Base-by-base conservation (phyloP, 2,797 vertebrate species). In the Chrosomus eos region DNA sequence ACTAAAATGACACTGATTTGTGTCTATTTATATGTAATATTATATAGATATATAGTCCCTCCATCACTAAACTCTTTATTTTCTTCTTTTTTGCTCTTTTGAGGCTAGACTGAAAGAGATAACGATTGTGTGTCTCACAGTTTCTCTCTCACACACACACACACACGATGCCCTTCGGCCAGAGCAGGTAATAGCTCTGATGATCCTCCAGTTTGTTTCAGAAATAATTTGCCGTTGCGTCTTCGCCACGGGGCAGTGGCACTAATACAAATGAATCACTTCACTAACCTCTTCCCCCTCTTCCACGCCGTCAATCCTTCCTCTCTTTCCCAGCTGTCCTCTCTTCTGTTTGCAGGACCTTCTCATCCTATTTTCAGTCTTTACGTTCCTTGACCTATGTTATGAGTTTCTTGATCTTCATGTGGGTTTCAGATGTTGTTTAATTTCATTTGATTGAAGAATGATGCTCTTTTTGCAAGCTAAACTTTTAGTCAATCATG, bases 241-340 rank as follows among this genome's bases (percentile, higher is more conserved):
- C 82, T 82, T 93, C 93, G 94, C 94, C 94, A 94, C 94, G 94
- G 94, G 94, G 94, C 91, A 93, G 81, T 88, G 82, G 89, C 89
- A 89, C 93, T 95, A 95, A 95, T 96, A 96, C 95, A 96, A 96
- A 96, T 96, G 95, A 95, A 96, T 96, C 95, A 96, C 94, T 90
- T 91, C 91, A 88, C 94, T 95, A 96, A 96, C 94, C 94, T 88
- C 76, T 67, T 76, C 72, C 45, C 64, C 70, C 55, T 62, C 55
- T 80, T 16, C 48, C 80, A 79, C 53, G 16, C 45, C 60, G 76
- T 72, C 87, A 64, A 21, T 80, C 73, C 91, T 91, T 90, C 88
- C 93, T 91, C 89, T 90, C 87, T 86, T 88, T 90, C 73, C 76
- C 73, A 75, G 87, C 66, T 72, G 67, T 86, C 70, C 85, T 89